These are phyloP conservation scores for Shargacucullia verbasci DNA, from an alignment of 2,888 invertebrate genomes.

Conservation along the genomic window DNA sequence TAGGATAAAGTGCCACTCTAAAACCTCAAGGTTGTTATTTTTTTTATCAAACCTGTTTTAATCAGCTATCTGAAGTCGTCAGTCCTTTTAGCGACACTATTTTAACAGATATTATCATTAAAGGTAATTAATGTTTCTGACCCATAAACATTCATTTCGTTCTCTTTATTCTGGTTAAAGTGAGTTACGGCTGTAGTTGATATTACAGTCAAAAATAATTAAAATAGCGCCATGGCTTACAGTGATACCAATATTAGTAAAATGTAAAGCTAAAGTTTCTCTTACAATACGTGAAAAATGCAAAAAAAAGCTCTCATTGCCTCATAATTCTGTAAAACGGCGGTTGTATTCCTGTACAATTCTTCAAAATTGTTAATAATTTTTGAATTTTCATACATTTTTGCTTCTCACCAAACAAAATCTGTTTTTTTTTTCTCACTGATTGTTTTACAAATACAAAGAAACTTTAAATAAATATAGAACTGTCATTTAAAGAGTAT, in stretches of 20 bases:
- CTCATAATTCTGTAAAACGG: too few relatives aligned
- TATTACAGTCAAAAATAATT: too few relatives aligned
- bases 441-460: constrained; percentile 14
- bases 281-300: too few relatives aligned
- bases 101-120: background rate
- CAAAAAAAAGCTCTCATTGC: too few relatives aligned
- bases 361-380: constrained; percentile 1
- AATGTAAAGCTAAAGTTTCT: too few relatives aligned
- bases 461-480: constrained; percentile 9
- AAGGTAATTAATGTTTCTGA: too few relatives aligned
- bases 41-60: constrained; percentile 25
- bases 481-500: constrained; percentile 2
- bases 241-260: too few relatives aligned
- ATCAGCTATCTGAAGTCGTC: constrained; percentile 22
- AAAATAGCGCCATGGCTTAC: too few relatives aligned
- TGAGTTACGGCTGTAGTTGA: too few relatives aligned
- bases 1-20: constrained; percentile 27
- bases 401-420: constrained; percentile 1
- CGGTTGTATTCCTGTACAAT: too few relatives aligned
- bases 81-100: constrained; percentile 1
- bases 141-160: too few relatives aligned
- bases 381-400: background rate
- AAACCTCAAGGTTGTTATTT: constrained; percentile 18
- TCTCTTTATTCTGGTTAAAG: too few relatives aligned
- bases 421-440: constrained; percentile 12